Conservation (phyloP, 2,113 vertebrate species). For the rabbit (Oryctolagus cuniculus) region DNA sequence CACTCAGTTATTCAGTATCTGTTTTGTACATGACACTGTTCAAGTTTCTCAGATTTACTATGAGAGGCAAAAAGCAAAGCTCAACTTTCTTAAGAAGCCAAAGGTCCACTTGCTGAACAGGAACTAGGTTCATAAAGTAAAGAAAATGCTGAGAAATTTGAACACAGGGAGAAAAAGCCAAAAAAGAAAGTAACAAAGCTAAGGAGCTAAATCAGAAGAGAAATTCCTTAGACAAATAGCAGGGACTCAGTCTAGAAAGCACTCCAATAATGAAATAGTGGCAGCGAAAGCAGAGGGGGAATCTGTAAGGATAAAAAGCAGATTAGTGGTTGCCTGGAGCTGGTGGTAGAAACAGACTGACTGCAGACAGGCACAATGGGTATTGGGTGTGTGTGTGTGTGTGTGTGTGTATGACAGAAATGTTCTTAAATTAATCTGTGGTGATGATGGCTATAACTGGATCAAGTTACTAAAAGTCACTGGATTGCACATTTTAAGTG, state of each 20-base stretch:
- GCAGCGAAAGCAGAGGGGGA: not conserved
- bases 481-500: not conserved
- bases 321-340: constrained; percentile 22
- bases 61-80: not conserved
- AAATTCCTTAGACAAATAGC: not conserved
- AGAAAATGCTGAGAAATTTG: constrained; percentile 49
- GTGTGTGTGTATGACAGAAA: not conserved
- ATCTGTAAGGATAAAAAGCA: not conserved
- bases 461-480: not conserved
- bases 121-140: not conserved
- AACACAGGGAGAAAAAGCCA: not conserved
- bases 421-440: not conserved
- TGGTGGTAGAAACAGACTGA: not conserved
- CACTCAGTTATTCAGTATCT: constrained; percentile 20
- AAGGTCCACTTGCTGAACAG: constrained; percentile 53
- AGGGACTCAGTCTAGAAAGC: not conserved
- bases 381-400: not conserved
- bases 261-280: not conserved
- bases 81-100: constrained; percentile 28
- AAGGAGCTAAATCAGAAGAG: not conserved
- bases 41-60: constrained; percentile 51
- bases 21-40: constrained; percentile 44
- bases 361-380: not conserved
- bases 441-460: not conserved
- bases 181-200: not conserved